These are phyloP conservation scores for Dynastes hyllus DNA, from an alignment of 2,888 invertebrate genomes.

Conservation along the genomic window DNA sequence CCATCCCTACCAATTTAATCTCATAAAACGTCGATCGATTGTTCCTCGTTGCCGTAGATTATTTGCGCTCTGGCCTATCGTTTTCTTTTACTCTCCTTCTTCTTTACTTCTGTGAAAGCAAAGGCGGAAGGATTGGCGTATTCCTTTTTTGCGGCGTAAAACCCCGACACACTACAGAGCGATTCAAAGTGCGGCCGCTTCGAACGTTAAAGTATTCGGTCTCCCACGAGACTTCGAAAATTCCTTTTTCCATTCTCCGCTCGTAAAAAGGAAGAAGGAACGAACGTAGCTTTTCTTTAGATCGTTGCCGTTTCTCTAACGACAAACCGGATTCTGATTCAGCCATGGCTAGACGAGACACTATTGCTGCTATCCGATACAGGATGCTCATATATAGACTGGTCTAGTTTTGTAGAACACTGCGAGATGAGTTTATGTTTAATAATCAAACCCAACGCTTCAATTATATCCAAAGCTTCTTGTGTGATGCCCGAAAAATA, in stretches of 20 bases:
- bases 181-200: conserved; percentile 36
- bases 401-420: too few species aligned
- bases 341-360: too few species aligned
- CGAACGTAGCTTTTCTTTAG: neutral
- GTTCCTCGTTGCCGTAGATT: neutral
- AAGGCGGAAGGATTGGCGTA: neutral
- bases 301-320: conserved; percentile 1
- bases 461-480: too few species aligned
- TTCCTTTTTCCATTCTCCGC: conserved; percentile 23
- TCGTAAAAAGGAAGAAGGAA: conserved; percentile 27
- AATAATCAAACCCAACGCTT: too few species aligned
- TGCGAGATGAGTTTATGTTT: too few species aligned
- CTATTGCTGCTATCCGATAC: too few species aligned
- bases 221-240: conserved; percentile 40
- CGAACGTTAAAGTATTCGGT: conserved; percentile 36
- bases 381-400: too few species aligned
- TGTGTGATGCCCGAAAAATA: too few species aligned
- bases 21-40: conserved; percentile 28
- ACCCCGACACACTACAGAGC: conserved; percentile 29
- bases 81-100: neutral
- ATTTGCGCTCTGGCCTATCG: conserved; percentile 18
- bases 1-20: conserved; percentile 18
- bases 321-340: too few species aligned
- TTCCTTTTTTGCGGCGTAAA: conserved; percentile 3
- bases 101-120: conserved; percentile 9